Percentiles rank a stretch among this genome's conserved stretches.
Evolutionary conservation across 2,797 vertebrate genomes (phyloP).

Genomic region (Psittacula echo): DNA sequence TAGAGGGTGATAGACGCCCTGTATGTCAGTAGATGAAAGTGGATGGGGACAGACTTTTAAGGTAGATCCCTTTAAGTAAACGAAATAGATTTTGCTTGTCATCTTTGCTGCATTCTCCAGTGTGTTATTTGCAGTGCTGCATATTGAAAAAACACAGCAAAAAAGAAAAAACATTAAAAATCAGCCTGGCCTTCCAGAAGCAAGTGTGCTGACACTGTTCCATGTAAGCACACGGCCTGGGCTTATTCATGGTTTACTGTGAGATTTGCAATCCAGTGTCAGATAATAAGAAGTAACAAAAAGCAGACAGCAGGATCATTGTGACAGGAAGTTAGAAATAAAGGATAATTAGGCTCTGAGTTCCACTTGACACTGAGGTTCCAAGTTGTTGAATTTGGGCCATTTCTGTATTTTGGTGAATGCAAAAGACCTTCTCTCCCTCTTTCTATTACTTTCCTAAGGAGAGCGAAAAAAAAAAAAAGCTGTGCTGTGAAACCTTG

Average conservation of each 20-base stretch:
- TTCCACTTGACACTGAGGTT: background rate
- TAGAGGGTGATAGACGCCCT: background rate
- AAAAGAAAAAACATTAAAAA: background rate
- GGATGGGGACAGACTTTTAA: background rate
- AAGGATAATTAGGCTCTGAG: background rate
- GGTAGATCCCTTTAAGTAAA: background rate
- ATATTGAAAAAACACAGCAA: background rate
- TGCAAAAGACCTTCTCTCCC: background rate
- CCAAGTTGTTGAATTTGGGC: background rate
- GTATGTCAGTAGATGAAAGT: background rate
- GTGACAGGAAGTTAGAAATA: background rate
- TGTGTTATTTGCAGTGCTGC: background rate
- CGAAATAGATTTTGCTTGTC: background rate
- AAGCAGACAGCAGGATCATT: background rate
- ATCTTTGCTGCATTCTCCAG: background rate
- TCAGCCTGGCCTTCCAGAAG: background rate
- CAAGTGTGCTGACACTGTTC: background rate
- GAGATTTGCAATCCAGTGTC: background rate
- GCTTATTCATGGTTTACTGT: background rate
- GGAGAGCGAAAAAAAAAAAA: background rate
- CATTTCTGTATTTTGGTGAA: background rate
- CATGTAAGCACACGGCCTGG: background rate
- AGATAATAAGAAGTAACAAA: conserved; percentile 1
- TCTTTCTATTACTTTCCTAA: background rate
- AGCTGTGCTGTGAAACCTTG: background rate